A percentile compares a stretch with the other conserved stretches of the same genome.
Evolutionary conservation across 2,113 vertebrate genomes (phyloP).

Genomic region (Cololabis saira): DNA sequence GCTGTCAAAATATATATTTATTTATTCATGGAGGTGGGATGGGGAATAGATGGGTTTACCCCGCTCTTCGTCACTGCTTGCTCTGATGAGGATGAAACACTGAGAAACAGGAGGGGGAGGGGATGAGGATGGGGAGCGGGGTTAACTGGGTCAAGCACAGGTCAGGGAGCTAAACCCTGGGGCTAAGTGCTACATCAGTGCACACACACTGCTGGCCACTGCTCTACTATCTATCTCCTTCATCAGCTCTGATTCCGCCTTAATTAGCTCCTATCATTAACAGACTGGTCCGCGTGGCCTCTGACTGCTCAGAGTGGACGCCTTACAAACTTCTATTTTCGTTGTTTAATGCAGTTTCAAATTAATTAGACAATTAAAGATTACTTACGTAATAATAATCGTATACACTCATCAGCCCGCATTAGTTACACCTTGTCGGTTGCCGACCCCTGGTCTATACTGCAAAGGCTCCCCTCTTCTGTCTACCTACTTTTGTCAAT

Average conservation of each 20-base stretch:
- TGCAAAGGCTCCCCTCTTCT: no score
- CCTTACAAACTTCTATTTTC: no score
- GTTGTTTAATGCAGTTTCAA: no score
- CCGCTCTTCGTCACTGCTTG: no score
- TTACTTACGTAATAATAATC: no score
- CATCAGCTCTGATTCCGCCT: conserved; percentile 80
- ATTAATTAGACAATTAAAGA: no score
- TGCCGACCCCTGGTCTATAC: no score
- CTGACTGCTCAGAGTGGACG: neutral
- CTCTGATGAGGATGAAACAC: conserved; percentile 10
- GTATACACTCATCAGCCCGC: no score
- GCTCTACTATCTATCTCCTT: conserved; percentile 27
- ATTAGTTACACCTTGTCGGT: no score
- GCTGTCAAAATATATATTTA: no score
- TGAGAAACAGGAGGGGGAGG: neutral
- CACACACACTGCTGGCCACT: conserved; percentile 6
- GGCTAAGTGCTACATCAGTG: conserved; percentile 55
- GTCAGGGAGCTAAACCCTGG: conserved; percentile 78
- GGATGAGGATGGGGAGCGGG: neutral
- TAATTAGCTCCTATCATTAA: conserved; percentile 44
- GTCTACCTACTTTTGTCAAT: no score
- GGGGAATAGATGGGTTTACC: neutral
- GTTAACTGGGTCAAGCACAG: conserved; percentile 78
- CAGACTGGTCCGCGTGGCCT: conserved; percentile 1
- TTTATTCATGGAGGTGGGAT: no score